Evolutionary conservation across 1,140 invertebrate species (phyloP), one percentile per base, ranked within the genome.

Genomic region (Sinella curviseta): DNA sequence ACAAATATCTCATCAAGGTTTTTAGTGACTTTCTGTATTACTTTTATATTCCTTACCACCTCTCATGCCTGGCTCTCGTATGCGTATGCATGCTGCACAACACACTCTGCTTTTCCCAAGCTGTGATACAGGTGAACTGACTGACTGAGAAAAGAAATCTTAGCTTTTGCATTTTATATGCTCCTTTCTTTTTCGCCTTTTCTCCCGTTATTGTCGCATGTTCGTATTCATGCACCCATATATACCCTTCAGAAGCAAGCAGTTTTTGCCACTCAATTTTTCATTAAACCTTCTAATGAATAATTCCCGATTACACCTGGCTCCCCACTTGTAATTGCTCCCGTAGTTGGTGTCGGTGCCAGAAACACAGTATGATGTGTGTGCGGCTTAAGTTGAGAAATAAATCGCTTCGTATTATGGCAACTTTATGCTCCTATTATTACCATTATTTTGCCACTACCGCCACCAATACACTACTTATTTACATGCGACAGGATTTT

Each of bases 101-200:
- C n/a, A n/a, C n/a, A n/a, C n/a, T n/a, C n/a, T n/a, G n/a, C n/a
- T n/a, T n/a, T n/a, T n/a, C n/a, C n/a, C n/a, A n/a, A n/a, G n/a
- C n/a, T n/a, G n/a, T n/a, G n/a, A n/a, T n/a, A n/a, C n/a, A n/a
- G n/a, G n/a, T n/a, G n/a, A n/a, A n/a, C n/a, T n/a, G n/a, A n/a
- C n/a, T n/a, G n/a, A n/a, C n/a, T n/a, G n/a, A n/a, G n/a, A n/a
- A n/a, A 48, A 48, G 39, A 48, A 48, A 48, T 48, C 39, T 48
- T 48, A 12, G 39, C 39, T 48, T 20, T 48, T 48, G 39, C 8
- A 48, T 48, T 48, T 48, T 48, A 20, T 20, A 48, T 48, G 39
- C 39, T 12, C 20, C 20, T 48, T 48, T 48, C 55, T 57, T 77
- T 28, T 77, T 77, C 48, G 55, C 74, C 55, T 54, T 76, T 76